Evolutionary conservation across 1,140 invertebrate genomes (phyloP), one percentile per base, ranked within the genome.

Genomic region (Spodoptera litura): DNA sequence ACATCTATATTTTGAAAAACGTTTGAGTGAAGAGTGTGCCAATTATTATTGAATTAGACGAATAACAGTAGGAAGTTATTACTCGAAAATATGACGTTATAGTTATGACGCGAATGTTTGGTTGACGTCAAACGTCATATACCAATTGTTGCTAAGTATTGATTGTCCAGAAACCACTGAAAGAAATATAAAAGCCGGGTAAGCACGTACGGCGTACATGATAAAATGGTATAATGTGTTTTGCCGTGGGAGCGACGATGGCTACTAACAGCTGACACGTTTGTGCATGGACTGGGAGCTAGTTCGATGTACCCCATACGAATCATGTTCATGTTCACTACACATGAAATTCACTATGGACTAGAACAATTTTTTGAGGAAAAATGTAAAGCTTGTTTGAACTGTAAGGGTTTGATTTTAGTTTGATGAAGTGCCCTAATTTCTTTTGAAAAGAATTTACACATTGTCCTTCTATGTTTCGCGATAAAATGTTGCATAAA

Each of bases 201-300:
- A 20, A 64, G 12, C 61, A 64, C 61, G 13, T 52, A 70, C 49
- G 49, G 27, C 49, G 27, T 70, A 70, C 66, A 70, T 70, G 53
- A 70, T 70, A 52, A 70, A 70, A 70, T 52, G 49, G 66, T 31
- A 9, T 51, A 6, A 66, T 52, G 66, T 70, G 66, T 70, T 52
- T 13, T 31, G 66, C 49, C 66, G 66, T 70, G 66, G 52, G 66
- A 70, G 66, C 49, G 49, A 6, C 13, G 38, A n/a, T 53, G 49
- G 49, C 25, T 11, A 31, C 44, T 4, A 27, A 13, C 66, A 70
- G 49, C 66, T 70, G 66, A 52, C 66, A 70, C 66, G 66, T n/a
- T 44, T 13, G 8, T 27, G n/a, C 66, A 53, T 70, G 49, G 27
- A n/a, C 49, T 68, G 44, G 44, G 49, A 66, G 38, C 38, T 35